Evolutionary conservation across 2,888 invertebrate genomes (phyloP), one percentile per base, ranked within the genome.

Genomic region (Watsonalla binaria): DNA sequence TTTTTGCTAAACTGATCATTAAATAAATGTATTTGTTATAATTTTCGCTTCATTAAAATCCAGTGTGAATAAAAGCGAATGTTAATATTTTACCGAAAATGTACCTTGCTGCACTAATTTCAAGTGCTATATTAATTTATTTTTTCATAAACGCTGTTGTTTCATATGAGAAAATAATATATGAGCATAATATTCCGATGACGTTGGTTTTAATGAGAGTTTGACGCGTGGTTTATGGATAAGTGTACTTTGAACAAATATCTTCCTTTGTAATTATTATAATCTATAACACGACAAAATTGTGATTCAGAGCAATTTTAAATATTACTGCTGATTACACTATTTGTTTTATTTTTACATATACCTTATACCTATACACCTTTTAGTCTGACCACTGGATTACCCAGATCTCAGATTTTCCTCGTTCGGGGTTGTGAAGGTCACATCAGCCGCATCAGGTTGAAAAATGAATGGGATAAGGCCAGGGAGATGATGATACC

Each of bases 221-320:
- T 72, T 70, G 72, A 63, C 72, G 66, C 60, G 72, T 63, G 54
- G 63, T 62, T 69, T 67, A 66, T 76, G 77, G 75, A 71, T 75
- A 80, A 80, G 80, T 85, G 86, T 84, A 85, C 80, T 86, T 87
- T 82, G 78, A 82, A 81, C 76, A 79, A 78, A 74, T 86, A 84
- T 86, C 90, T 90, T 90, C 88, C 89, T 90, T 89, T 89, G 85
- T 90, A 88, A 87, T 88, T 85, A 90, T 84, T 85, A 84, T 88
- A 87, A 86, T 86, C 86, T 88, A 86, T 88, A 83, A 90, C 90
- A 90, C 90, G 86, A 90, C 82, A 80, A 84, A 88, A 90, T 90
- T 90, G 90, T 90, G 90, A 90, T 90, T 90, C 82, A 80, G 89
- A 88, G 87, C 90, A 90, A 90, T 90, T 90, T 86, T 87, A 87